phyloP scores from a whole-genome alignment of 1,140 invertebrate species.

The Samia ricini region DNA sequence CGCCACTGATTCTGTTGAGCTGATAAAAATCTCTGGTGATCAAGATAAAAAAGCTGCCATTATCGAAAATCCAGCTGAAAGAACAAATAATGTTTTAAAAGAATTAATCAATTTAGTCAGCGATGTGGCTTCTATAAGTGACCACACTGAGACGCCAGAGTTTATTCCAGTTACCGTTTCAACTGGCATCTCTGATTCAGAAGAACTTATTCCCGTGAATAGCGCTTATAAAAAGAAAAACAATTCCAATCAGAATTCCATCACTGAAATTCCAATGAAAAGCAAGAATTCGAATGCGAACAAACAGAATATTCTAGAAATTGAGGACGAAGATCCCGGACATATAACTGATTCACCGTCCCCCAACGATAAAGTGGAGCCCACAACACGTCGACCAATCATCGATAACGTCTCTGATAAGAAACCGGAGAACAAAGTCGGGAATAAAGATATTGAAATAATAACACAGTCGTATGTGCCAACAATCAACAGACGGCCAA shows the following conservation, averaged over 20 bases:
- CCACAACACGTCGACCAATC: conserved; percentile 60
- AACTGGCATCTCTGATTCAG: conserved; percentile 56
- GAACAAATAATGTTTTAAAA: conserved; percentile 56
- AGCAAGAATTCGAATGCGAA: conserved; percentile 37
- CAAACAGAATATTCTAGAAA: conserved; percentile 59
- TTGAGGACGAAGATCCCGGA: conserved; percentile 63
- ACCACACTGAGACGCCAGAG: conserved; percentile 46
- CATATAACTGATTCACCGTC: conserved; percentile 58
- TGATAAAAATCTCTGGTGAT: conserved; percentile 57
- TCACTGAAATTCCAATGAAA: conserved; percentile 59
- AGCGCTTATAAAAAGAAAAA: conserved; percentile 68
- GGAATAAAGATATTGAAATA: conserved; percentile 66
- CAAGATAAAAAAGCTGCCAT: conserved; percentile 55
- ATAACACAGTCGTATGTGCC: conserved; percentile 66
- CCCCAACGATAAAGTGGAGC: conserved; percentile 61
- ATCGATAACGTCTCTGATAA: conserved; percentile 64
- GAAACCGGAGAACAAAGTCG: conserved; percentile 42
- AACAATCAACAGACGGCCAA: conserved; percentile 53
- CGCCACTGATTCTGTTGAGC: conserved; percentile 48
- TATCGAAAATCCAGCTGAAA: conserved; percentile 36
- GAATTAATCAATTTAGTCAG: conserved; percentile 72
- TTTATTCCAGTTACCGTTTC: conserved; percentile 24
- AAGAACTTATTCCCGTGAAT: conserved; percentile 66
- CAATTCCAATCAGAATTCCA: conserved; percentile 64
- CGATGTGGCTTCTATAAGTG: conserved; percentile 71